Evolutionary conservation across 2,888 invertebrate genomes (phyloP).

Genomic region (Brachycybe producta): DNA sequence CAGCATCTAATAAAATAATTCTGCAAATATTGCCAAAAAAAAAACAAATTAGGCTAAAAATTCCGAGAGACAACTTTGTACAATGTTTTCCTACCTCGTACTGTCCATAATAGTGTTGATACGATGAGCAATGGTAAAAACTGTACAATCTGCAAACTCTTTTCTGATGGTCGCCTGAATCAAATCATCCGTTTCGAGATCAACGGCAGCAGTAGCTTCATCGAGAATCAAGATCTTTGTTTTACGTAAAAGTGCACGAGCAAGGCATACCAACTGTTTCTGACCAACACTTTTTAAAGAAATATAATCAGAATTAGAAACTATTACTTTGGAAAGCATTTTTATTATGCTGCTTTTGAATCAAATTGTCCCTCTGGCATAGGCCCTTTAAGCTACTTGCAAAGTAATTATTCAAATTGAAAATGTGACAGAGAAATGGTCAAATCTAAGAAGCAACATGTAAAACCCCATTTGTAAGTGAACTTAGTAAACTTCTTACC

Average conservation of each 20-base stretch:
- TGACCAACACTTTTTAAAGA: slow-evolving; percentile 42
- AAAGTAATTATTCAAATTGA: not conserved
- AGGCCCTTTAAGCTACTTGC: too few species aligned
- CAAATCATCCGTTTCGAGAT: slow-evolving; percentile 40
- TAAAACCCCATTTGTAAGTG: not conserved
- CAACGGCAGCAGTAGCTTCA: slow-evolving; percentile 43
- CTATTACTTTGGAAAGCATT: not conserved
- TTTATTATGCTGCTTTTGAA: not conserved
- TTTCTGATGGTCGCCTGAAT: slow-evolving; percentile 64
- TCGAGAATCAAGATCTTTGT: slow-evolving; percentile 40
- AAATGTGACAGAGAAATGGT: not conserved
- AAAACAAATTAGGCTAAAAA: too few species aligned
- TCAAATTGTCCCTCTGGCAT: too few species aligned
- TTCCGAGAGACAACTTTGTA: too few species aligned
- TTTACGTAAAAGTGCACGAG: slow-evolving; percentile 36
- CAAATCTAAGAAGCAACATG: too few species aligned
- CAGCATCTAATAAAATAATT: too few species aligned
- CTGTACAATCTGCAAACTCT: slow-evolving; percentile 74
- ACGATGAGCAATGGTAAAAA: slow-evolving; percentile 83
- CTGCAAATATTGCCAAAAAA: too few species aligned
- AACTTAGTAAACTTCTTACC: slow-evolving; percentile 25
- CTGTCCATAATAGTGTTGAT: slow-evolving; percentile 85
- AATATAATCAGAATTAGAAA: not conserved
- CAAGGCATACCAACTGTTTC: slow-evolving; percentile 38
- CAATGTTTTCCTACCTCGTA: slow-evolving; percentile 41